These are phyloP conservation scores for Anguilla pacifica DNA, from an alignment of 2,797 vertebrate species.

Conservation along the genomic window DNA sequence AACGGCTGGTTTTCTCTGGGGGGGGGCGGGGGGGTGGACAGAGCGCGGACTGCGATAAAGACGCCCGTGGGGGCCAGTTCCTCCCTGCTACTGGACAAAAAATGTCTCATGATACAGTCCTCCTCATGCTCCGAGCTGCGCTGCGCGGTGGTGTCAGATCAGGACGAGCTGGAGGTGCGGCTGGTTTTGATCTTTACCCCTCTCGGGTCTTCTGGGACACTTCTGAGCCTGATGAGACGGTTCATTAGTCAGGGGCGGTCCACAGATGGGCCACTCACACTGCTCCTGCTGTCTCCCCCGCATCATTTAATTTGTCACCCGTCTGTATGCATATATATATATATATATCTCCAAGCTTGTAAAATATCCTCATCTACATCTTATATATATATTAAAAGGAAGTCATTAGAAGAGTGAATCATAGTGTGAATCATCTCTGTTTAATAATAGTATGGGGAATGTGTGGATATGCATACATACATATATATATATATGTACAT, in stretches of 20 bases:
- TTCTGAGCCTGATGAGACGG: neutral
- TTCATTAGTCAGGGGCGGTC: neutral
- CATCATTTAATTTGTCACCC: neutral
- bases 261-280: neutral
- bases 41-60: too few species aligned
- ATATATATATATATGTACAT: too few species aligned
- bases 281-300: neutral
- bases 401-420: neutral
- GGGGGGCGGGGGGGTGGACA: neutral
- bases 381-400: neutral
- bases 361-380: neutral
- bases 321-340: too few species aligned
- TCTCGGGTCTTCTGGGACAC: neutral
- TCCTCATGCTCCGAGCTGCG: neutral
- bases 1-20: neutral
- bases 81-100: neutral
- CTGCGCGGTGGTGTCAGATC: neutral
- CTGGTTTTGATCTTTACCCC: neutral
- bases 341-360: neutral
- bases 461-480: neutral
- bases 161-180: neutral
- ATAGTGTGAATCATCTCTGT: neutral
- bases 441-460: neutral
- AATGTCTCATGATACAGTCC: neutral
- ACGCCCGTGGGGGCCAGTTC: neutral